Conservation (phyloP, 2,888 invertebrate genomes). For the Eledona agricola region DNA sequence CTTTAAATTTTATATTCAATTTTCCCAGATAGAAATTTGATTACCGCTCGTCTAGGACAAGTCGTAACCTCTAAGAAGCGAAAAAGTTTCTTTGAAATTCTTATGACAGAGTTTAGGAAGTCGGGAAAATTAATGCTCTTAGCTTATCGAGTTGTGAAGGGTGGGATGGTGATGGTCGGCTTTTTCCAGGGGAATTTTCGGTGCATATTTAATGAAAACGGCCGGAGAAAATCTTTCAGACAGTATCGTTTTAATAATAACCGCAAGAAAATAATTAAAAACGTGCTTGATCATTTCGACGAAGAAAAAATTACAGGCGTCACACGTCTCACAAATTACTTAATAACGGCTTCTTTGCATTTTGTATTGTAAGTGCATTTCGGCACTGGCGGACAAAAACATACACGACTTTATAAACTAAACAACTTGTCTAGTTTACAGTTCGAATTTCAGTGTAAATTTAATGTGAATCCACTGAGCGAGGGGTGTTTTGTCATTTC, state of each 20-base stretch:
- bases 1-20: slow-evolving; percentile 63
- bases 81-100: slow-evolving; percentile 48
- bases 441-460: too few species aligned
- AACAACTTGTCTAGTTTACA: too few species aligned
- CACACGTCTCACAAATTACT: too few species aligned
- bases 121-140: slow-evolving; percentile 46
- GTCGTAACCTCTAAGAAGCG: slow-evolving; percentile 47
- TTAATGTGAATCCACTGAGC: too few species aligned
- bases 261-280: slow-evolving; percentile 28
- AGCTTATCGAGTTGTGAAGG: slow-evolving; percentile 40
- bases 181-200: slow-evolving; percentile 25
- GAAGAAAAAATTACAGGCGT: slow-evolving; percentile 5
- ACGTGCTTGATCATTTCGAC: slow-evolving; percentile 10
- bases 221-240: slow-evolving; percentile 27
- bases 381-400: too few species aligned
- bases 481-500: too few species aligned
- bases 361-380: too few species aligned
- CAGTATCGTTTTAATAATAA: slow-evolving; percentile 15
- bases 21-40: slow-evolving; percentile 59
- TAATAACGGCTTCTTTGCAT: too few species aligned
- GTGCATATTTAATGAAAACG: slow-evolving; percentile 37
- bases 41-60: slow-evolving; percentile 55
- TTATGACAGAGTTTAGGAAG: slow-evolving; percentile 45
- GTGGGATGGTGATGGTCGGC: too few species aligned
- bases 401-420: too few species aligned